Base-by-base conservation (phyloP, 2,888 invertebrate species). In the Julus scandinavius region DNA sequence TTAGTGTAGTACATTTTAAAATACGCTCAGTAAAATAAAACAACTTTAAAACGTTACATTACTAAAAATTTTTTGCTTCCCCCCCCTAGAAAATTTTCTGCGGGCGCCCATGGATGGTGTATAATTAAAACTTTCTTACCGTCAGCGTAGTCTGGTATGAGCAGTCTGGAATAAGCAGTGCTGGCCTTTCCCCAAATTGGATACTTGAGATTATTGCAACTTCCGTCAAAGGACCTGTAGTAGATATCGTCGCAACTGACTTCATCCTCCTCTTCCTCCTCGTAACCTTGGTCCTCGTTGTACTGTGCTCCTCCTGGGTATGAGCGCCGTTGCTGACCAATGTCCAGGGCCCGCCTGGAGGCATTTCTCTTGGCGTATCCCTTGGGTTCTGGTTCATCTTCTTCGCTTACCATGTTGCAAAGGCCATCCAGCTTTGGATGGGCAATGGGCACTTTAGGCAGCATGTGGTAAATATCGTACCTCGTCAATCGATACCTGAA, bases 71-170 rank as follows among this genome's bases (percentile, higher is more conserved):
- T n/a, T n/a, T n/a, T n/a, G n/a, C n/a, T n/a, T n/a, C n/a, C n/a
- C n/a, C n/a, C n/a, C n/a, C n/a, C n/a, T n/a, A n/a, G n/a, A n/a
- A n/a, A n/a, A n/a, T n/a, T n/a, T n/a, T n/a, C n/a, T n/a, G n/a
- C n/a, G n/a, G n/a, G n/a, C n/a, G n/a, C n/a, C n/a, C n/a, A n/a
- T n/a, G n/a, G n/a, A n/a, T n/a, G n/a, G n/a, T 1, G 29, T 29
- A 29, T 1, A 29, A 29, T 29, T 29, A 29, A n/a, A n/a, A n/a
- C n/a, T n/a, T 29, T 29, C 41, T 86, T 86, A 89, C 89, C 89
- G n/a, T 89, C 89, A 49, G 88, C 87, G 50, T 89, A 89, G 72
- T 89, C 89, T 29, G 89, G 89, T 41, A 89, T 87, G 80, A 89
- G 85, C 49, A 89, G 80, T 41, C 89, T 54, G 13, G 89, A 84